Evolutionary conservation across 2,797 vertebrate species (phyloP).

Genomic region (Crax fasciolata): DNA sequence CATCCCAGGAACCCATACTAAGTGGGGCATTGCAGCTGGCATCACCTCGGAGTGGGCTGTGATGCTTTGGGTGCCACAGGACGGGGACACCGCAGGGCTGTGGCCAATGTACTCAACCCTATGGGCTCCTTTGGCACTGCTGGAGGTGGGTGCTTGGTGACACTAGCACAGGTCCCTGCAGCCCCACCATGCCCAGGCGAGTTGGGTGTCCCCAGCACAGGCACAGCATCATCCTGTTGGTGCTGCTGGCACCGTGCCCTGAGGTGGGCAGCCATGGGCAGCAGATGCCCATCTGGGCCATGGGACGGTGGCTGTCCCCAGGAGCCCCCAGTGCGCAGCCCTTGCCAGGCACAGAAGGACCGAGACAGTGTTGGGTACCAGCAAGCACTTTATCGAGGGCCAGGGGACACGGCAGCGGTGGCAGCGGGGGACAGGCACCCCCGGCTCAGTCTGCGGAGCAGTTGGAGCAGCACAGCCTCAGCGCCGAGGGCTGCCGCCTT

Average conservation of each 20-base stretch:
- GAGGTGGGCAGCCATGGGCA: neutral
- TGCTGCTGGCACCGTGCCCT: neutral
- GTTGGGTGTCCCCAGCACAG: no score
- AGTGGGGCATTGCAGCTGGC: neutral
- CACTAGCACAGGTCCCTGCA: neutral
- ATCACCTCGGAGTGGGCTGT: no score
- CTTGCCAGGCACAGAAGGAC: conserved; percentile 55
- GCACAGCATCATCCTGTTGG: rapidly evolving
- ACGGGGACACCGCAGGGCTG: rapidly evolving
- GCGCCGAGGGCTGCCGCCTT: conserved; percentile 38
- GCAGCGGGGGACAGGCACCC: rapidly evolving
- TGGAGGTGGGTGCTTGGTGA: neutral
- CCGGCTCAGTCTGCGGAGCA: conserved; percentile 49
- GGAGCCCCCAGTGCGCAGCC: neutral
- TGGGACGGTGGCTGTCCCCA: neutral
- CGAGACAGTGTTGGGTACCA: conserved; percentile 49
- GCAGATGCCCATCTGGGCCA: neutral
- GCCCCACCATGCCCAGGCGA: neutral
- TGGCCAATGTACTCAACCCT: no score
- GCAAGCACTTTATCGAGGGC: conserved; percentile 51
- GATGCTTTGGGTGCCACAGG: neutral
- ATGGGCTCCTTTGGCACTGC: neutral
- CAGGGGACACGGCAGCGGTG: neutral
- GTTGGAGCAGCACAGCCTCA: conserved; percentile 61
- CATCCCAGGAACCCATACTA: neutral